These are phyloP conservation scores for Ameiurus melas DNA, from an alignment of 2,113 vertebrate genomes.

Conservation along the genomic window DNA sequence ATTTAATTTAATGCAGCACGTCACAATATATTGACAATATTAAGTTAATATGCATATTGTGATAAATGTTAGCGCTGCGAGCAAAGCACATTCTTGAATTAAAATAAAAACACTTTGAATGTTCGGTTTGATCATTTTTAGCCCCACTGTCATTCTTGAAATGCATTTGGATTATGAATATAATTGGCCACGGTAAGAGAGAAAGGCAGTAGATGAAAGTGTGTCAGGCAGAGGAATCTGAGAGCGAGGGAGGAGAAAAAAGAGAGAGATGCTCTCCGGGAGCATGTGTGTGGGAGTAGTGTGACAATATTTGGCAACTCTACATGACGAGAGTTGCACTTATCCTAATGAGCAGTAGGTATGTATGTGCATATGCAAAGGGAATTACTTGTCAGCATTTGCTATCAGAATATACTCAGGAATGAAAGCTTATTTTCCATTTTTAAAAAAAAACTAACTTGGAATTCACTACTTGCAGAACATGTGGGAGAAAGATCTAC, in stretches of 20 bases:
- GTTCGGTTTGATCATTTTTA: conserved; percentile 16
- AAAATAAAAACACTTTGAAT: background rate
- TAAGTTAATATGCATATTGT: background rate
- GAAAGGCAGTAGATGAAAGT: conserved; percentile 33
- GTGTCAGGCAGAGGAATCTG: conserved; percentile 26
- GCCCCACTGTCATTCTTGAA: conserved; percentile 20
- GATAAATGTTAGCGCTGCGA: background rate
- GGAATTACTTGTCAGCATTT: conserved; percentile 11
- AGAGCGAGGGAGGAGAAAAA: conserved; percentile 34
- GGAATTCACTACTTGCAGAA: conserved; percentile 34
- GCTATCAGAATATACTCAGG: background rate
- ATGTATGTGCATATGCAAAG: background rate
- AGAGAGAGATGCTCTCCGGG: conserved; percentile 27
- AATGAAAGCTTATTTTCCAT: conserved; percentile 29
- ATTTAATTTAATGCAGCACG: background rate
- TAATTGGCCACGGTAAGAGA: conserved; percentile 32
- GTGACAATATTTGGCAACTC: conserved; percentile 46
- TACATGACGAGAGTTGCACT: conserved; percentile 46
- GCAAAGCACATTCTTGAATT: background rate
- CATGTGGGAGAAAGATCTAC: conserved; percentile 25
- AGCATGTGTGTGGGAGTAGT: conserved; percentile 35
- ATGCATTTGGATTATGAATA: conserved; percentile 27
- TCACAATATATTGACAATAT: conserved; percentile 8
- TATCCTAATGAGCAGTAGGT: conserved; percentile 54
- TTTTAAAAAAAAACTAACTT: background rate